A percentile compares a stretch with the other conserved stretches of the same genome.
These are phyloP conservation scores for Sebastes umbrosus DNA, from an alignment of 2,797 vertebrate genomes.

Conservation along the genomic window DNA sequence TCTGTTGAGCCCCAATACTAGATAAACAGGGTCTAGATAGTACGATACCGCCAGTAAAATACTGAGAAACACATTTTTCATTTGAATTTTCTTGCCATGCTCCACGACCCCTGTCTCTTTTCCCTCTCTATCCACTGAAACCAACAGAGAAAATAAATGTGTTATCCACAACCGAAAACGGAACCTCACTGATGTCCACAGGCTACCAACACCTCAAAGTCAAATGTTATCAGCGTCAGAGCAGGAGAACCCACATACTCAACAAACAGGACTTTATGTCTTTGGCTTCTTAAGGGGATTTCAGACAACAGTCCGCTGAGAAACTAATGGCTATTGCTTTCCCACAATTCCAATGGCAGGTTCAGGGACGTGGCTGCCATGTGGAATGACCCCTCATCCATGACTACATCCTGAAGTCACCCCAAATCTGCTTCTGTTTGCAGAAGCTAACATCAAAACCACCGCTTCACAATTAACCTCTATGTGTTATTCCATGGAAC, in stretches of 20 bases:
- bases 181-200: constrained; percentile 26
- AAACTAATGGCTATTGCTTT: constrained; percentile 80
- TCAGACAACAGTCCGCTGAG: constrained; percentile 30
- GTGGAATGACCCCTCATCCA: constrained; percentile 85
- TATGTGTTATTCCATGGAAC: constrained; percentile 51
- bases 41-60: constrained; percentile 2
- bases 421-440: constrained; percentile 68
- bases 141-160: constrained; percentile 31
- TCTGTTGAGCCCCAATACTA: neutral
- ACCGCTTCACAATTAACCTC: constrained; percentile 43
- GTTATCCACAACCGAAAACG: constrained; percentile 17
- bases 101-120: neutral
- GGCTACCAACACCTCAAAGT: constrained; percentile 31
- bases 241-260: constrained; percentile 18
- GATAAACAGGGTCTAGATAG: neutral
- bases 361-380: constrained; percentile 87
- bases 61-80: neutral
- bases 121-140: constrained; percentile 8
- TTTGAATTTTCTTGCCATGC: neutral
- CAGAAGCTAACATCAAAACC: constrained; percentile 68
- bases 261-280: constrained; percentile 22
- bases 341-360: constrained; percentile 81
- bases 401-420: constrained; percentile 84
- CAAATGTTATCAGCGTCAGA: constrained; percentile 34
- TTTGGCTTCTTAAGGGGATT: constrained; percentile 45